Base-by-base conservation (phyloP, 2,113 vertebrate species). In the Halcyon senegalensis region DNA sequence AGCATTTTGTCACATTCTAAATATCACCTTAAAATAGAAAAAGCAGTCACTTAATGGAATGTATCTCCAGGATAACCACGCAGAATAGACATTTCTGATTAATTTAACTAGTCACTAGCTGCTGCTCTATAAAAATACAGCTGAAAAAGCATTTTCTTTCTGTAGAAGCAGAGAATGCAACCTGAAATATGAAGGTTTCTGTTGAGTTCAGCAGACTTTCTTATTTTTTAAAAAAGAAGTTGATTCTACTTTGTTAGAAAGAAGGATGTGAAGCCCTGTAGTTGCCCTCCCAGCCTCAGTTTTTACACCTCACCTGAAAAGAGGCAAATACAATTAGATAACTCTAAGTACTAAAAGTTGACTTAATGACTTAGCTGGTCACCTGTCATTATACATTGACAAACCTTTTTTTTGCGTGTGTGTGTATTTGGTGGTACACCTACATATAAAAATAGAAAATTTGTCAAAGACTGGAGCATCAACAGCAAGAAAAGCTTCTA, bases 91-190 rank as follows among this genome's bases (percentile, higher is more conserved):
- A 73, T 20, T 62, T 80, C 20, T 87, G 73, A 94, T 92, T 94
- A 95, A 95, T 67, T 80, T 75, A 84, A 93, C 79, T 72, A 85
- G 76, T 77, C 59, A 87, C 35, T 68, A 95, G 53, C 27, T 60
- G 77, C n/a, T 8, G 20, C 31, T 95, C 53, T 69, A 80, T 78
- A 89, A 91, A 97, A 97, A 92, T 84, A 83, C 21, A 93, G 90
- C 48, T 87, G 81, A 94, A 93, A 83, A 88, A 28, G 87, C 58
- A 90, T 44, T 96, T 86, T 44, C 51, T 82, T 90, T 88, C 56
- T 51, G 13, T 17, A 31, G 31, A 79, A 90, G 50, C 17, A 85
- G 58, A 81, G 80, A 93, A 94, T 7, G 24, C 11, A 75, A 93
- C 70, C 43, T 58, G 53, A 91, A 97, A 39, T 76, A 76, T 14